A percentile compares a stretch with the other conserved stretches of the same genome.
Conservation (phyloP, 2,888 invertebrate species). For the Diaphora mendica region DNA sequence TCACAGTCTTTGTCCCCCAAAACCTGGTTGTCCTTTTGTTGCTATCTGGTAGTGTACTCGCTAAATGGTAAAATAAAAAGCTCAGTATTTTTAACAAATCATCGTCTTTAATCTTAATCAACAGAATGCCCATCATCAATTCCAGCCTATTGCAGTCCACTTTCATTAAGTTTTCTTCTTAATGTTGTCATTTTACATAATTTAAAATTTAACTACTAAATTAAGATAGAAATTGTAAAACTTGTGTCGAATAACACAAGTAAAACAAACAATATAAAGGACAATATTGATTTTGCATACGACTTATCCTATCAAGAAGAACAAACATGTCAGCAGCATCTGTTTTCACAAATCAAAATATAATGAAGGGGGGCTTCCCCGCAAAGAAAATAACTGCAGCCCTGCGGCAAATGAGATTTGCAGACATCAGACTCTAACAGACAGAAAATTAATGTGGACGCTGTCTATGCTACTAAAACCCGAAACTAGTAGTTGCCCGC, state of each 20-base stretch:
- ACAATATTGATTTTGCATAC: neutral
- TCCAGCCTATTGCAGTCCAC: no score
- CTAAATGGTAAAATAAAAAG: no score
- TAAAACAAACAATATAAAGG: neutral
- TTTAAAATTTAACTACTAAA: neutral
- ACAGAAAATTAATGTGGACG: constrained; percentile 55
- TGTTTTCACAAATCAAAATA: constrained; percentile 69
- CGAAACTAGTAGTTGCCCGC: constrained; percentile 16
- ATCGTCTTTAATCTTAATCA: no score
- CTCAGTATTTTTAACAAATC: neutral
- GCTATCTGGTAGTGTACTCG: no score
- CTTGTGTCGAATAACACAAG: neutral
- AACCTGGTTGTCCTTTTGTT: no score
- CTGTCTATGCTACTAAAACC: constrained; percentile 26
- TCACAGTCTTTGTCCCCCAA: no score
- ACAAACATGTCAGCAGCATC: constrained; percentile 68
- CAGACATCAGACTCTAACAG: constrained; percentile 58
- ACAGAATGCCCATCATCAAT: no score
- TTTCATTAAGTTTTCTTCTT: neutral
- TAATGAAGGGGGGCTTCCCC: constrained; percentile 60
- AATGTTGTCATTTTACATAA: neutral
- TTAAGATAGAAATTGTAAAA: neutral
- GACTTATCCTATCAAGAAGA: constrained; percentile 44
- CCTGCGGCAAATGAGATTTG: constrained; percentile 65
- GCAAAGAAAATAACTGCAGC: constrained; percentile 60